Evolutionary conservation across 1,140 invertebrate genomes (phyloP).

Genomic region (Drosophila watanabei): DNA sequence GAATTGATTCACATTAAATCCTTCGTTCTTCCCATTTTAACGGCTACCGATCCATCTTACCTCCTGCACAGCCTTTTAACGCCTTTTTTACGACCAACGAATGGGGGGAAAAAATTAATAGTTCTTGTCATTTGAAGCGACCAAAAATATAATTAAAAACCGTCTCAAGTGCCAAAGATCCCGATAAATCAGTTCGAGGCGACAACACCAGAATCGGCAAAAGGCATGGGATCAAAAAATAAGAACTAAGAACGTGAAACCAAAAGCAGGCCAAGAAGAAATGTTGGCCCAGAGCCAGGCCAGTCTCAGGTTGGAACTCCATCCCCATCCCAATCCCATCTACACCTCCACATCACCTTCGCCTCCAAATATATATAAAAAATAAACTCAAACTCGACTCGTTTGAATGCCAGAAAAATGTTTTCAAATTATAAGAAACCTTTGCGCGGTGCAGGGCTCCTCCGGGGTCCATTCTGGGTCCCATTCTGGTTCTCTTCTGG

Average conservation of each 20-base stretch:
- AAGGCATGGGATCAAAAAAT: conserved; percentile 46
- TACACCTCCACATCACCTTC: conserved; percentile 22
- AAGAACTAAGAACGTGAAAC: conserved; percentile 14
- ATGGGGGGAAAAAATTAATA: conserved; percentile 54
- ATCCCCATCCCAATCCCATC: neutral
- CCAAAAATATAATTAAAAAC: conserved; percentile 69
- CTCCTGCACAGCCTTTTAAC: conserved; percentile 46
- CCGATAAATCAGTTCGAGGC: conserved; percentile 65
- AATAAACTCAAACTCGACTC: conserved; percentile 5
- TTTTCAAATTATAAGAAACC: conserved; percentile 58
- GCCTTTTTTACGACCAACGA: conserved; percentile 53
- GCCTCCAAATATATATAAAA: neutral
- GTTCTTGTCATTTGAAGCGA: conserved; percentile 61
- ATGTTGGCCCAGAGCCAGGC: conserved; percentile 52
- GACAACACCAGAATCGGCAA: conserved; percentile 54
- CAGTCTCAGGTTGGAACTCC: conserved; percentile 6
- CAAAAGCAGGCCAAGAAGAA: conserved; percentile 30
- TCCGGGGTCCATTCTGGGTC: conserved; percentile 16
- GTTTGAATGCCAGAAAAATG: conserved; percentile 64
- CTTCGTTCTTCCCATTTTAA: conserved; percentile 7
- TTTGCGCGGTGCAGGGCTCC: conserved; percentile 36
- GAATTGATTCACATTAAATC: conserved; percentile 42
- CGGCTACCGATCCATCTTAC: conserved; percentile 34
- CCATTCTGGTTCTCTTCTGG: conserved; percentile 36
- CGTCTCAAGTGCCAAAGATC: conserved; percentile 57